Percentiles rank a stretch among this genome's conserved stretches.
Evolutionary conservation across 2,888 invertebrate species (phyloP).

Genomic region (Pseudococcus jackbeardsleyi): DNA sequence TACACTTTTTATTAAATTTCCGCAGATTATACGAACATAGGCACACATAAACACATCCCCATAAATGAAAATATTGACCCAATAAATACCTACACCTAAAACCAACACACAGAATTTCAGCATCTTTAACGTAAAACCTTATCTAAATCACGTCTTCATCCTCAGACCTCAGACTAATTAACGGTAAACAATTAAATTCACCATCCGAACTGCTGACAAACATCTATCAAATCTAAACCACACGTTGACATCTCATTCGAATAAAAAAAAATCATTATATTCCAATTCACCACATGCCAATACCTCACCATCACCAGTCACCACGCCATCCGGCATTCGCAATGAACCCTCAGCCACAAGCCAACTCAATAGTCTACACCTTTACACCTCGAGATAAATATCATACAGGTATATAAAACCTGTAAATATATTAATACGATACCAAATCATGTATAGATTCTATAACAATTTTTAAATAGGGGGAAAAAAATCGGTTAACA

Average conservation of each 20-base stretch:
- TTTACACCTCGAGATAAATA: not conserved
- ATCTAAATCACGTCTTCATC: conserved; percentile 46
- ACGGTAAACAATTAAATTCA: conserved; percentile 43
- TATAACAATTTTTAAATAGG: not conserved
- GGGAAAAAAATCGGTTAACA: not conserved
- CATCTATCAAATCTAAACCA: conserved; percentile 31
- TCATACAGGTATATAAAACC: not conserved
- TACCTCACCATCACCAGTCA: not conserved
- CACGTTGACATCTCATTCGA: conserved; percentile 31
- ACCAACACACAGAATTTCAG: not conserved
- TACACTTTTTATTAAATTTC: not conserved
- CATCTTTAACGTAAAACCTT: conserved; percentile 36
- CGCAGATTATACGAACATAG: not conserved
- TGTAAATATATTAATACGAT: not conserved
- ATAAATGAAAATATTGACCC: conserved; percentile 1
- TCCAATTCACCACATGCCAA: not conserved
- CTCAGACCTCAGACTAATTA: conserved; percentile 19
- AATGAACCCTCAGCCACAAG: not conserved
- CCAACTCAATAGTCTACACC: not conserved
- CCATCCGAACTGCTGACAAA: conserved; percentile 13
- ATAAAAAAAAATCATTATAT: conserved; percentile 33
- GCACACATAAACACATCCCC: not conserved
- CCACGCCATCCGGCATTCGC: not conserved
- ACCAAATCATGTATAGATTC: conserved; percentile 3
- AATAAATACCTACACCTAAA: not conserved